Conservation (phyloP, 92 coral and sea anemone species). For the Umimayanthus kanabou region DNA sequence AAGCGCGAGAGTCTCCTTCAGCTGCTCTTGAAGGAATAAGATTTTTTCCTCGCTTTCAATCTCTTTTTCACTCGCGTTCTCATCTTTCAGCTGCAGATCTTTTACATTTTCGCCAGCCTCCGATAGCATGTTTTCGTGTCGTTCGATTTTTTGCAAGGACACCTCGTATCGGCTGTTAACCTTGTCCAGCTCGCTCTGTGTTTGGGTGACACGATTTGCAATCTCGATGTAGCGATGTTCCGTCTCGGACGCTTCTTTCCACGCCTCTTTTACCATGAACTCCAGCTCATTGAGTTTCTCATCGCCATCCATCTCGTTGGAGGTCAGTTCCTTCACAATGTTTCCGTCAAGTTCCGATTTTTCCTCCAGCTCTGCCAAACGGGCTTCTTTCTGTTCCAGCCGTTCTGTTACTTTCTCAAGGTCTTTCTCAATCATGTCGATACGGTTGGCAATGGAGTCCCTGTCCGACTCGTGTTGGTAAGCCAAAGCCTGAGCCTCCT, state of each 20-base stretch:
- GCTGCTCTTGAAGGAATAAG: slow-evolving; percentile 63
- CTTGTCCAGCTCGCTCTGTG: slow-evolving; percentile 72
- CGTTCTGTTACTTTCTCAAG: slow-evolving; percentile 54
- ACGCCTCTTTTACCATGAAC: slow-evolving; percentile 64
- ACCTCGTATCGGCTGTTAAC: slow-evolving; percentile 50
- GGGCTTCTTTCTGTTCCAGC: slow-evolving; percentile 58
- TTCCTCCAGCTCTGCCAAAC: slow-evolving; percentile 52
- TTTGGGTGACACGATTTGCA: slow-evolving; percentile 65
- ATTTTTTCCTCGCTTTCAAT: slow-evolving; percentile 72
- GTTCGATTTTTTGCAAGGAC: slow-evolving; percentile 56
- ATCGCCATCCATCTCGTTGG: slow-evolving; percentile 76
- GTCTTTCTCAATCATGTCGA: slow-evolving; percentile 61
- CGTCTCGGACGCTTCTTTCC: slow-evolving; percentile 49
- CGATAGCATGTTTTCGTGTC: slow-evolving; percentile 52
- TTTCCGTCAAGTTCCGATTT: slow-evolving; percentile 64
- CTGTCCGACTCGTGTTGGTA: slow-evolving; percentile 76
- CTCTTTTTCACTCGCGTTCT: slow-evolving; percentile 75
- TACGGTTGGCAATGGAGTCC: slow-evolving; percentile 75
- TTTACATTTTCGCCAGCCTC: slow-evolving; percentile 73
- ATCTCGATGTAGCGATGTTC: slow-evolving; percentile 71
- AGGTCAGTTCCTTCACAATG: slow-evolving; percentile 67
- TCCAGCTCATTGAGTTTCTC: slow-evolving; percentile 67
- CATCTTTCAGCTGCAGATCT: slow-evolving; percentile 67
- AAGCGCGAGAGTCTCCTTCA: slow-evolving; percentile 63
- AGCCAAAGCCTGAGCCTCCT: slow-evolving; percentile 58